Evolutionary conservation across 2,113 vertebrate genomes (phyloP), one percentile per base, ranked within the genome.

Genomic region (Brachypteracias leptosomus): DNA sequence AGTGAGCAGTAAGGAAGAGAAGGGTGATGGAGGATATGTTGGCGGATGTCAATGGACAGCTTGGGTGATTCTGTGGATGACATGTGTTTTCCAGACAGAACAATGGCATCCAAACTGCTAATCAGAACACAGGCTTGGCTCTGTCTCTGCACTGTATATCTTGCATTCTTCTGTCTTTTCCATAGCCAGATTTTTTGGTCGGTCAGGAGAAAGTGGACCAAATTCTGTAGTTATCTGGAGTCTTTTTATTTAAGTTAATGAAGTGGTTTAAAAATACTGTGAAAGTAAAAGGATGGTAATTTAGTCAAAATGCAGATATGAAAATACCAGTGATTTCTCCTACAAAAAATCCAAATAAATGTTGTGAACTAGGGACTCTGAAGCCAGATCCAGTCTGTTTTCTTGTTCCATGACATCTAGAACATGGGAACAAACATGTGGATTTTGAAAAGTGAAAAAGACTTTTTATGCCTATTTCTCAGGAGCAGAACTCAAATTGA

Each of bases 11-110:
- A 80, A 72, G 80, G 59, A 76, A 29, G 82, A 93, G 78, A 3
- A 54, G 68, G 86, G 70, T 92, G 92, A 65, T 85, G 90, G 70
- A 88, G 85, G 80, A 87, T 94, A 78, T 87, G 77, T 74, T 94
- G 95, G 96, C 94, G 94, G 95, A 95, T 93, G 90, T 85, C 87
- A 96, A 85, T 74, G 91, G 96, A 97, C 97, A 97, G 94, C 94
- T 96, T 96, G 92, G 96, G 95, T 94, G 93, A 92, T 90, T 97
- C 92, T 93, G 83, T 5, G 42, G 92, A 62, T 95, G 94, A 96
- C 94, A 94, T 95, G 95, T 97, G 95, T 96, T 96, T 97, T 97
- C 95, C 94, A 95, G 96, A 92, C 96, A 95, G 95, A 96, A 96
- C 88, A 97, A 95, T 94, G 94, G 94, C 92, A 96, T 97, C 93